Evolutionary conservation across 2,113 vertebrate genomes (phyloP).

Genomic region (Pleuronectes platessa): DNA sequence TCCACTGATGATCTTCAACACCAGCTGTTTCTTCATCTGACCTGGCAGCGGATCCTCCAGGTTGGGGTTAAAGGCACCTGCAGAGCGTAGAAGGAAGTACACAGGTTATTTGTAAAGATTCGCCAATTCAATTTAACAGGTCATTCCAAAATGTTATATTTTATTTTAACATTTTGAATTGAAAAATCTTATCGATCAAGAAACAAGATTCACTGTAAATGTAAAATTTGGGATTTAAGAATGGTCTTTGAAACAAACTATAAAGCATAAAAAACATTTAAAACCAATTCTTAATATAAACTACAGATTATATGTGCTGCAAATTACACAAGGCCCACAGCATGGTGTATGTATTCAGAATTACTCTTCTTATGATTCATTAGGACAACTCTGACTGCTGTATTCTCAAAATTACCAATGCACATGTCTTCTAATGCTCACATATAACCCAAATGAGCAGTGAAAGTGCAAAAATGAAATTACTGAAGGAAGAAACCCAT

Average conservation of each 20-base stretch:
- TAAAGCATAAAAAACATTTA: background rate
- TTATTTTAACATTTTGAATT: background rate
- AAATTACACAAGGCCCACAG: background rate
- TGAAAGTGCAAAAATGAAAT: background rate
- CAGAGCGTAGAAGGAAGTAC: background rate
- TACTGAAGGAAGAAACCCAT: too few relatives aligned
- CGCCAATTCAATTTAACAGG: background rate
- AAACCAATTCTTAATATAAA: background rate
- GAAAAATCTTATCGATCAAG: too few relatives aligned
- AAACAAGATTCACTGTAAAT: too few relatives aligned
- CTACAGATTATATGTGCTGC: background rate
- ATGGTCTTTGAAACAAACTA: background rate
- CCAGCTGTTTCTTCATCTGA: slow-evolving; percentile 92
- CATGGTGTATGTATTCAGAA: background rate
- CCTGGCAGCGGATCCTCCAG: slow-evolving; percentile 90
- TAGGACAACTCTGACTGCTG: background rate
- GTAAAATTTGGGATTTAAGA: too few relatives aligned
- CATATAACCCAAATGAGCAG: background rate
- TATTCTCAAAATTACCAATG: background rate
- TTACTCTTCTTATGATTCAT: background rate
- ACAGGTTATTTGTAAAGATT: background rate
- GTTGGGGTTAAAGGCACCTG: slow-evolving; percentile 93
- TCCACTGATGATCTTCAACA: slow-evolving; percentile 94
- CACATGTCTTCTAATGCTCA: background rate
- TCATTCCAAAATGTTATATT: background rate